phyloP scores from a whole-genome alignment of 2,888 invertebrate genomes.

The Gisinianus flammeolus region DNA sequence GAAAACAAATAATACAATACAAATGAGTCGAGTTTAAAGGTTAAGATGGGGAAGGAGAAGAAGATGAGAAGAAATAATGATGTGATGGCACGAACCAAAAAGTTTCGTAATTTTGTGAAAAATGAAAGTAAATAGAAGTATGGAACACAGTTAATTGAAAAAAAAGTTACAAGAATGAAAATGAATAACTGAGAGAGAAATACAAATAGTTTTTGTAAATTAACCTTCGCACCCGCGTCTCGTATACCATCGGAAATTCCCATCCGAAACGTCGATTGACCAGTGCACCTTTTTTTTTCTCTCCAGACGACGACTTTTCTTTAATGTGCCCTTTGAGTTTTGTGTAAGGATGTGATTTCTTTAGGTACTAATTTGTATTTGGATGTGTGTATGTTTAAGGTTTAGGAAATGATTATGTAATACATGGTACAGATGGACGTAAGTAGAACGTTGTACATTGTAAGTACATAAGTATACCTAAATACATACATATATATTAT shows the following conservation, averaged over 20 bases:
- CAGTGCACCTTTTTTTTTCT: no score
- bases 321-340: no score
- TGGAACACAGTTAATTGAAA: background rate
- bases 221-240: background rate
- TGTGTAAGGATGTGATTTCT: no score
- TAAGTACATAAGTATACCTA: background rate
- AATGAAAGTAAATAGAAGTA: background rate
- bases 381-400: no score
- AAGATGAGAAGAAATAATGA: no score
- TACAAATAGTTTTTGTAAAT: slow-evolving; percentile 5
- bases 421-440: no score
- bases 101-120: background rate
- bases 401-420: no score
- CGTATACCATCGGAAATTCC: no score
- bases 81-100: slow-evolving; percentile 9
- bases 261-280: no score
- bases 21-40: slow-evolving; percentile 8
- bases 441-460: no score
- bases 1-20: background rate
- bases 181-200: background rate
- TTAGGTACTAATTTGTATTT: no score
- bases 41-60: background rate
- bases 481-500: background rate
- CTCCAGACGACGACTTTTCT: no score
- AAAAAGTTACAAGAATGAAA: background rate